Percentiles rank a stretch among this genome's conserved stretches.
phyloP scores from a whole-genome alignment of 2,888 invertebrate species.

The Osedax frankpressi region DNA sequence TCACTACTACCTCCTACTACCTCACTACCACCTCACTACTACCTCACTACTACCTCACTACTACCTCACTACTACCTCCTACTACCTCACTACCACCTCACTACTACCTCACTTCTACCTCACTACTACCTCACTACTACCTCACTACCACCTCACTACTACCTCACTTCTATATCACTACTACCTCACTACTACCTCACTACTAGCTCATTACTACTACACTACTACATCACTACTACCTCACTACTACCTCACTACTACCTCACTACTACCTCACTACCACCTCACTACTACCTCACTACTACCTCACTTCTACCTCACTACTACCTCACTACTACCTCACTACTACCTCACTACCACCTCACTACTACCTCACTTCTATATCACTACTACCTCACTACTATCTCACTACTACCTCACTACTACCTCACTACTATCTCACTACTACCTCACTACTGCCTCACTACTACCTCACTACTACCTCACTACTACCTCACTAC shows the following conservation, averaged over 20 bases:
- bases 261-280: not conserved
- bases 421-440: not conserved
- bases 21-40: not conserved
- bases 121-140: not conserved
- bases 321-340: not conserved
- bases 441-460: not conserved
- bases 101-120: not conserved
- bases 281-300: not conserved
- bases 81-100: not conserved
- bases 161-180: not conserved
- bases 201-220: constrained; percentile 18
- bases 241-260: not conserved
- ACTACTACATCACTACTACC: not conserved
- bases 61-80: not conserved
- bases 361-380: not conserved
- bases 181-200: not conserved
- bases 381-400: not conserved
- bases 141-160: not conserved
- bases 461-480: not conserved
- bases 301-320: not conserved
- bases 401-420: not conserved
- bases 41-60: not conserved
- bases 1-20: not conserved
- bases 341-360: not conserved
- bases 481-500: not conserved